These are phyloP conservation scores for Drosophila serrata DNA, from an alignment of 1,140 invertebrate genomes.

Conservation along the genomic window DNA sequence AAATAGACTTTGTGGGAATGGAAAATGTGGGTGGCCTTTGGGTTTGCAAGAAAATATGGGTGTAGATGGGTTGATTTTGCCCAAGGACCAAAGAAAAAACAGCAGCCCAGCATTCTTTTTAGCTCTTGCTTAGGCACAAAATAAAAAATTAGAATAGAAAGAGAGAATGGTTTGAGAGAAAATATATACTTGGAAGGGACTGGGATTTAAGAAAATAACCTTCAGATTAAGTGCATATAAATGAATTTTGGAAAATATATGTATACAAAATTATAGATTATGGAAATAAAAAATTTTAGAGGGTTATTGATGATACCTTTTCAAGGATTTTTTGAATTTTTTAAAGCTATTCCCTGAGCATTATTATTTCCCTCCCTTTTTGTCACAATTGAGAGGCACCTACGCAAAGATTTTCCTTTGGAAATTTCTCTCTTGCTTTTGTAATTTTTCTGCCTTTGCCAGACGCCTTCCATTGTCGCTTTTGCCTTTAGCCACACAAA, in stretches of 20 bases:
- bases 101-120: conserved; percentile 21
- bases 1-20: conserved; percentile 37
- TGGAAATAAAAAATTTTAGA: too few relatives aligned
- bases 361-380: neutral
- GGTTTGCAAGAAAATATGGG: conserved; percentile 6
- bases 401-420: conserved; percentile 3
- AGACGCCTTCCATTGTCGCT: conserved; percentile 30
- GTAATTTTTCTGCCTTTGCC: conserved; percentile 8
- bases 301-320: too few relatives aligned
- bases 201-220: conserved; percentile 4
- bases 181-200: neutral
- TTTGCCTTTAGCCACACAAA: conserved; percentile 30
- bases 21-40: conserved; percentile 1
- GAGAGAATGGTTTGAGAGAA: neutral
- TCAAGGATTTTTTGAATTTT: too few relatives aligned
- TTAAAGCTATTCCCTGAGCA: neutral
- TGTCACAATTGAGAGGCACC: neutral
- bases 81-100: conserved; percentile 10
- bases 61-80: conserved; percentile 4
- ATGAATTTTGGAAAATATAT: neutral
- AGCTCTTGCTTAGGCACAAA: neutral
- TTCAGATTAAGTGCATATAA: conserved; percentile 1
- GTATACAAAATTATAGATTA: neutral
- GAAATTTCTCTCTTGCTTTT: neutral
- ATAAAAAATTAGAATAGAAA: neutral